Percentiles rank a stretch among this genome's conserved stretches.
Conservation (phyloP, 2,888 invertebrate species). For the Machimus rusticus region DNA sequence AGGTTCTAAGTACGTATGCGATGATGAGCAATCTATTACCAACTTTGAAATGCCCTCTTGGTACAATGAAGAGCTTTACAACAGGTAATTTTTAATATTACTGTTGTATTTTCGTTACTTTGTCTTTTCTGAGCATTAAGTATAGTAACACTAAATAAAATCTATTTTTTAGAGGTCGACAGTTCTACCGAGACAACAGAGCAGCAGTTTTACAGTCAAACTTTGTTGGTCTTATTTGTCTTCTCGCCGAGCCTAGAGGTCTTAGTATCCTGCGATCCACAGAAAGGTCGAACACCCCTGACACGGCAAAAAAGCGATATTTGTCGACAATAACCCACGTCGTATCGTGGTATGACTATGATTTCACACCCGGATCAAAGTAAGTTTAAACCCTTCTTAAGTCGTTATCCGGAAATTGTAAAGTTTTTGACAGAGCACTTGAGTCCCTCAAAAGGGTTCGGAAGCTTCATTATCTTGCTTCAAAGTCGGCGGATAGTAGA, state of each 20-base stretch:
- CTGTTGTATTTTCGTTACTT: not conserved
- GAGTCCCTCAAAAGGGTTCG: slow-evolving; percentile 70
- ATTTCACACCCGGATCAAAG: slow-evolving; percentile 70
- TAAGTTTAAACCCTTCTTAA: slow-evolving; percentile 57
- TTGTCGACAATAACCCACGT: slow-evolving; percentile 77
- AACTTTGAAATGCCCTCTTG: slow-evolving; percentile 43
- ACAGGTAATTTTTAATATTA: slow-evolving; percentile 41
- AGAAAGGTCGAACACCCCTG: slow-evolving; percentile 68
- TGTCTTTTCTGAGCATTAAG: slow-evolving; percentile 53
- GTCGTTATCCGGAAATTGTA: not conserved
- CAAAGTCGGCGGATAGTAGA: slow-evolving; percentile 62
- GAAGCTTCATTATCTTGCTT: slow-evolving; percentile 69
- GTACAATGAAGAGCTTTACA: slow-evolving; percentile 48
- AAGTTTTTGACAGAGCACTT: slow-evolving; percentile 65
- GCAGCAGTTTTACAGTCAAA: slow-evolving; percentile 72
- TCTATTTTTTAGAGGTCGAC: slow-evolving; percentile 68
- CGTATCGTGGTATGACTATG: slow-evolving; percentile 76
- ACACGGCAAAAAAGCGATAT: slow-evolving; percentile 75
- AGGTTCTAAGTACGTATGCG: slow-evolving; percentile 34
- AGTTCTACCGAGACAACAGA: slow-evolving; percentile 72
- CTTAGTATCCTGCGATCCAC: slow-evolving; percentile 72
- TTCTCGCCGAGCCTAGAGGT: slow-evolving; percentile 75
- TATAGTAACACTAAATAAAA: not conserved
- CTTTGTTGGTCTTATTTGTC: slow-evolving; percentile 73
- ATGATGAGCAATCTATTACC: slow-evolving; percentile 30